phyloP scores from a whole-genome alignment of 2,113 vertebrate species.

The Antechinus flavipes region DNA sequence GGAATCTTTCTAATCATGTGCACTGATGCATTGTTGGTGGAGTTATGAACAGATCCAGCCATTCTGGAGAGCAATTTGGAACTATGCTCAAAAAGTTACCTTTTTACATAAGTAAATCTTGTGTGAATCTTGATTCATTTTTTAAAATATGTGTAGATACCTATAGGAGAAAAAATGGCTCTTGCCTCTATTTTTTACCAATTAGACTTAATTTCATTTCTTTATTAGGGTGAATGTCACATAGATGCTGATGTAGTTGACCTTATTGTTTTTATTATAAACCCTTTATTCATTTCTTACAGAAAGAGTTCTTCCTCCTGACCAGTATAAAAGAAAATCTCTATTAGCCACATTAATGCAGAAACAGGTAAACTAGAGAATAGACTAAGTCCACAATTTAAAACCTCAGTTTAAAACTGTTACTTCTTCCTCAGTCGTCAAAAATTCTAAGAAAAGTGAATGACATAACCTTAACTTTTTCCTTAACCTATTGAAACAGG shows the following conservation, averaged over 20 bases:
- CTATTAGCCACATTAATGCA: not conserved
- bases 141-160: not conserved
- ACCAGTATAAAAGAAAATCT: not conserved
- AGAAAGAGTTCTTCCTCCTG: not conserved
- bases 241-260: not conserved
- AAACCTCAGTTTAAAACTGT: not conserved
- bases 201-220: not conserved
- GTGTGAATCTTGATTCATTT: not conserved
- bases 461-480: not conserved
- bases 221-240: not conserved
- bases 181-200: not conserved
- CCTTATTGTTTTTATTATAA: not conserved
- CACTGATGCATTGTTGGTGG: too few species aligned
- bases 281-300: not conserved
- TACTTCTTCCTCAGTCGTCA: constrained; percentile 1
- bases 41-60: too few species aligned
- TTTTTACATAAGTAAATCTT: not conserved
- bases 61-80: too few species aligned
- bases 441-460: constrained; percentile 5
- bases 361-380: not conserved
- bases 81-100: too few species aligned
- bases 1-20: not conserved
- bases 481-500: not conserved
- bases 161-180: not conserved
- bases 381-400: not conserved